Conservation (phyloP, 2,113 vertebrate genomes). For the Corvus hawaiiensis region DNA sequence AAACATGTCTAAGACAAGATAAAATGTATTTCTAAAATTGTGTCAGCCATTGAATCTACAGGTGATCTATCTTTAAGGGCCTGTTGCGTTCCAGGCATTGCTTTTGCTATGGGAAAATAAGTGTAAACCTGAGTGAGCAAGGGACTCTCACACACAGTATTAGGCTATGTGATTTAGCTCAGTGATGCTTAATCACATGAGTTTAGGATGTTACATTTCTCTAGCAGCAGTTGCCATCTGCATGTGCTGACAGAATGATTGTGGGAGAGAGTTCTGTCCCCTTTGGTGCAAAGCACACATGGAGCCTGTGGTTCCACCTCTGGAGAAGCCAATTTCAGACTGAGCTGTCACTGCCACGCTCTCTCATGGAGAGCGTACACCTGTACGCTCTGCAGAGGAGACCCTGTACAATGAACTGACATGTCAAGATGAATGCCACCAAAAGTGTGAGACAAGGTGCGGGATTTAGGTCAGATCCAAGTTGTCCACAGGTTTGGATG, state of each 20-base stretch:
- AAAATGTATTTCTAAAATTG: neutral
- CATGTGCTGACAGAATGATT: neutral
- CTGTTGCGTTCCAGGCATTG: neutral
- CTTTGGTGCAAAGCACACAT: rapidly evolving
- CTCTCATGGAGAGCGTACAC: too few relatives aligned
- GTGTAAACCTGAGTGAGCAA: neutral
- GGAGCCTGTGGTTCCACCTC: neutral
- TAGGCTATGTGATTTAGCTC: neutral
- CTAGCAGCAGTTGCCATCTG: neutral
- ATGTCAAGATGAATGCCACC: neutral
- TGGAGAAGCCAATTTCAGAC: neutral
- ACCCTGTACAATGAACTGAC: neutral
- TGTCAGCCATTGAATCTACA: neutral
- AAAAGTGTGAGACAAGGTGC: neutral
- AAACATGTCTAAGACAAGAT: neutral
- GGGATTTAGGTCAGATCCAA: neutral
- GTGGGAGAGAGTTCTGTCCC: neutral
- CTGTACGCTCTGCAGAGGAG: too few relatives aligned
- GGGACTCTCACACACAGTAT: neutral
- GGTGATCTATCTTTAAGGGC: neutral
- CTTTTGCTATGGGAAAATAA: neutral
- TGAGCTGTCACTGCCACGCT: neutral
- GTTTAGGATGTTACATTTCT: neutral
- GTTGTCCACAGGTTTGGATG: neutral
- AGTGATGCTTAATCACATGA: neutral